Base-by-base conservation (phyloP, 2,797 vertebrate species). In the Falco biarmicus region DNA sequence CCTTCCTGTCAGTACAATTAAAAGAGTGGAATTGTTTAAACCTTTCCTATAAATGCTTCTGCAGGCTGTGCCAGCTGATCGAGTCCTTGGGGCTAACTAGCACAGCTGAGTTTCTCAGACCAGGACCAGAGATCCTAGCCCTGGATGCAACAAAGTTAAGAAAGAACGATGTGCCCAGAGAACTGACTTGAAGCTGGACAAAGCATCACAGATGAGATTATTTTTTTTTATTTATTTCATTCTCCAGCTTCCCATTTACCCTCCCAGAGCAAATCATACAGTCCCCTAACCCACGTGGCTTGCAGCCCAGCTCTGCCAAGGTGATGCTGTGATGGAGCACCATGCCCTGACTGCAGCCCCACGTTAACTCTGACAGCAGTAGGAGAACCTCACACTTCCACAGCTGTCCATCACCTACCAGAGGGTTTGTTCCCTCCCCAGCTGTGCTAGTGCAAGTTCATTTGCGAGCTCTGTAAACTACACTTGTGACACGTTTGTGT, bases 241-340 rank as follows among this genome's bases (percentile, higher is more conserved):
- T 51, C 48, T 87, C 64, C n/a, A 11, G 13, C 29, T 86, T 73
- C 50, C 50, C 43, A 11, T 41, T 39, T 43, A 13, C 39, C 39
- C 15, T 57, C 50, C n/a, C 2, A 1, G 11, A 43, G 51, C 43
- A 18, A 18, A 26, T 6, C 5, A 0, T 34, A 39, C 32, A 13
- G 2, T 34, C 26, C 37, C 25, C 50, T 43, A 13, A 13, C 47
- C 32, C 17, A 5, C 26, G 16, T 3, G 51, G 17, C 28, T 32
- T 28, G n/a, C 54, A 75, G 77, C 14, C 37, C 57, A 37, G 20
- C 39, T 50, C 57, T 48, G 47, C 53, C 65, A 31, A 37, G 39
- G 18, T 9, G 8, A 61, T 32, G 41, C 16, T 32, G 28, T 15
- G 25, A 22, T 3, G 0, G 4, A 45, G 47, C 34, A 12, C 37